Evolutionary conservation across 2,797 vertebrate genomes (phyloP).

Genomic region (Monodelphis domestica): DNA sequence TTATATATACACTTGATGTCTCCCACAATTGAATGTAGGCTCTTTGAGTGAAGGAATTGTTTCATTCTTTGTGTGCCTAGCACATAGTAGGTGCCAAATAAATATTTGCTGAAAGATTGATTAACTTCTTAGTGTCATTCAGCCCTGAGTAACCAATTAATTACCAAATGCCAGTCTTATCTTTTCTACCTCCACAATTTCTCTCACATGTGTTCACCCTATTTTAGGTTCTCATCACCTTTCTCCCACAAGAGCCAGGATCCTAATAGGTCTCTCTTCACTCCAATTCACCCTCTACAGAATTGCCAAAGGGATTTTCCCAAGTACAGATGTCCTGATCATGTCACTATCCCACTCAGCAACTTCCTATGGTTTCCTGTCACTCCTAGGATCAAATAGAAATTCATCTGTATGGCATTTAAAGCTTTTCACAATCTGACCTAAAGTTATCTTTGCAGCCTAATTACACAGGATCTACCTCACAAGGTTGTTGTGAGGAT

Average conservation of each 20-base stretch:
- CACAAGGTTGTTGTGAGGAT: neutral
- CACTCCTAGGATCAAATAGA: neutral
- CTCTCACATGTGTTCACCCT: neutral
- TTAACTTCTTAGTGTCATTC: neutral
- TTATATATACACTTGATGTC: neutral
- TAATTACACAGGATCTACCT: neutral
- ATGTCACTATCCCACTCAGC: neutral
- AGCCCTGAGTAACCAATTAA: neutral
- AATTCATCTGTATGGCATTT: neutral
- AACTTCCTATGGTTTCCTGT: neutral
- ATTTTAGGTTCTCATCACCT: neutral
- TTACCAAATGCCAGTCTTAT: neutral
- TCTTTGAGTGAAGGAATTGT: neutral
- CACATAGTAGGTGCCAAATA: neutral
- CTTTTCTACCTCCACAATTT: neutral
- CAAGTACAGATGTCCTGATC: neutral
- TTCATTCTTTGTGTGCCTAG: neutral
- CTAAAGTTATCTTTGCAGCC: neutral
- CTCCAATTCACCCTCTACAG: neutral
- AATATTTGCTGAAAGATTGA: neutral
- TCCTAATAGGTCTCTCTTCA: neutral
- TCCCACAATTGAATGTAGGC: neutral
- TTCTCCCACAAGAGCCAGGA: neutral
- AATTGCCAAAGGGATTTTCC: neutral
- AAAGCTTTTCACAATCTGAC: neutral